These are phyloP conservation scores for Saturnia japonica DNA, from an alignment of 2,888 invertebrate species.

Conservation along the genomic window DNA sequence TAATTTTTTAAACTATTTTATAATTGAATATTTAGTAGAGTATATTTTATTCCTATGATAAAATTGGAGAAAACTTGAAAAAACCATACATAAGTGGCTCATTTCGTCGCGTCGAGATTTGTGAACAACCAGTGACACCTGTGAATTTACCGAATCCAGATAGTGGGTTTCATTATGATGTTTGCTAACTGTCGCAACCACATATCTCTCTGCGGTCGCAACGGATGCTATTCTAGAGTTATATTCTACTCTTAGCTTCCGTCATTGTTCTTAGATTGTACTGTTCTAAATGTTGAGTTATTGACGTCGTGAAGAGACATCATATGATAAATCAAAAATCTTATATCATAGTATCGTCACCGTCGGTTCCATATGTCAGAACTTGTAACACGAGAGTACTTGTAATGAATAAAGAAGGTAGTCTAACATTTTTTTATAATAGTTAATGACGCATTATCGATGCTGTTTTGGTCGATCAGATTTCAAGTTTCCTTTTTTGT, in stretches of 20 bases:
- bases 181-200: too few relatives aligned
- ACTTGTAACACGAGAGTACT: background rate
- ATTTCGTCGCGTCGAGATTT: background rate
- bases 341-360: background rate
- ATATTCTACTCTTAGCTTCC: too few relatives aligned
- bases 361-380: background rate
- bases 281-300: too few relatives aligned
- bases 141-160: background rate
- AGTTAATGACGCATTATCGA: conserved; percentile 46
- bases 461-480: conserved; percentile 44
- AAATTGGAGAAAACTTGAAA: too few relatives aligned
- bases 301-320: too few relatives aligned
- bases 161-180: background rate
- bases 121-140: background rate
- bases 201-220: background rate
- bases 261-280: too few relatives aligned
- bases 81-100: background rate
- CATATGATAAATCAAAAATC: background rate
- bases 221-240: background rate
- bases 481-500: conserved; percentile 47
- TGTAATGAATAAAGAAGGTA: conserved; percentile 1
- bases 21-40: background rate
- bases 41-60: too few relatives aligned
- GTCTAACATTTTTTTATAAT: conserved; percentile 32
- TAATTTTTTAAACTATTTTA: background rate